Conservation (phyloP, 2,888 invertebrate species). For the Pseudococcus viburni region DNA sequence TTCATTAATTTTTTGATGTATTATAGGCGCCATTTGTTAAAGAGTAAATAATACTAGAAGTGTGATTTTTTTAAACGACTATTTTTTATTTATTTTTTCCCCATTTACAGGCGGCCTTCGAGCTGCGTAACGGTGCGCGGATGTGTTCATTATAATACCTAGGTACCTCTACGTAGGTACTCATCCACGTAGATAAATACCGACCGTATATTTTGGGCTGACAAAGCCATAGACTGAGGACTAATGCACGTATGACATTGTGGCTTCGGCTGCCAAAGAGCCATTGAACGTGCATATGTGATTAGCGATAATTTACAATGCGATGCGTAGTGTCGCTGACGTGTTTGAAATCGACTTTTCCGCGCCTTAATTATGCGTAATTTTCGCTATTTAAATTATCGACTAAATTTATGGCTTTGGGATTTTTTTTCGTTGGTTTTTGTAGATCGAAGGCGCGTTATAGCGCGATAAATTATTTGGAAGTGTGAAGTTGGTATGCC, state of each 20-base stretch:
- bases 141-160: too few relatives aligned
- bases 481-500: not conserved
- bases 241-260: not conserved
- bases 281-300: not conserved
- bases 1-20: constrained; percentile 53
- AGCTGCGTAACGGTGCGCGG: not conserved
- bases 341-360: not conserved
- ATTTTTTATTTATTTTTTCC: not conserved
- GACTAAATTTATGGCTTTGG: not conserved
- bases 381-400: constrained; percentile 10
- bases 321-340: not conserved
- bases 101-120: not conserved
- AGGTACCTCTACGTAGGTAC: not conserved
- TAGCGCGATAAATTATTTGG: constrained; percentile 13
- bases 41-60: not conserved
- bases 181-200: not conserved
- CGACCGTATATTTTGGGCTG: not conserved
- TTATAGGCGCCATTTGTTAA: constrained; percentile 25
- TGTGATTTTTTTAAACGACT: not conserved
- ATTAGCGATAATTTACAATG: not conserved
- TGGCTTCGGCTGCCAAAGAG: not conserved
- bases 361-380: constrained; percentile 17
- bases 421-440: not conserved
- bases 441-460: not conserved
- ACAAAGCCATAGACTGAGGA: too few relatives aligned